A percentile compares a stretch with the other conserved stretches of the same genome.
phyloP scores from a whole-genome alignment of 2,888 invertebrate genomes.

The Gasteruption jaculator region DNA sequence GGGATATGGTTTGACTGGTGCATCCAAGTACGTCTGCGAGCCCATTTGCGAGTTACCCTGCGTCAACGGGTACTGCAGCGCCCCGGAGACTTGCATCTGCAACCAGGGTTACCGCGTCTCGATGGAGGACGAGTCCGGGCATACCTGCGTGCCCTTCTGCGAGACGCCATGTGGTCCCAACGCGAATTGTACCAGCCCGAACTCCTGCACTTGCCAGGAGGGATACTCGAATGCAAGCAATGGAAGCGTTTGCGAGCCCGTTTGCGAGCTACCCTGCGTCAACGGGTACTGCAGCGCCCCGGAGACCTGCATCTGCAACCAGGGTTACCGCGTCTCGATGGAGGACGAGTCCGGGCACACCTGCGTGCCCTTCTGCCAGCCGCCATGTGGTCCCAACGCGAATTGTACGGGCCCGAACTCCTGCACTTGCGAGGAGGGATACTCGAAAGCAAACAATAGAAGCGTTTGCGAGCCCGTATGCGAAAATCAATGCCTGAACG shows the following conservation, averaged over 20 bases:
- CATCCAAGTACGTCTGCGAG: constrained; percentile 32
- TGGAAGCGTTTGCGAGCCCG: constrained; percentile 25
- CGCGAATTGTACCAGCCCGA: constrained; percentile 16
- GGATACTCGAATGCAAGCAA: too few species aligned
- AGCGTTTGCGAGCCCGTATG: neutral
- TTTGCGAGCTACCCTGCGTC: constrained; percentile 33
- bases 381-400: too few species aligned
- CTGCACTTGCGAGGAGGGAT: constrained; percentile 51
- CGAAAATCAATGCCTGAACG: neutral
- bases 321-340: constrained; percentile 20
- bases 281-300: constrained; percentile 32
- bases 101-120: constrained; percentile 23
- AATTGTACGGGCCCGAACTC: constrained; percentile 51
- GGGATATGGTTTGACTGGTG: constrained; percentile 23
- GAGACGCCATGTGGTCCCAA: too few species aligned
- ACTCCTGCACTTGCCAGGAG: constrained; percentile 18
- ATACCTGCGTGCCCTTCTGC: too few species aligned
- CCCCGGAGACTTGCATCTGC: constrained; percentile 34
- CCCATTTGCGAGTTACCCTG: constrained; percentile 39
- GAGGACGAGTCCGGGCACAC: too few species aligned
- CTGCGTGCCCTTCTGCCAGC: neutral
- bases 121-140: neutral
- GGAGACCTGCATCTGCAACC: constrained; percentile 25
- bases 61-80: constrained; percentile 30
- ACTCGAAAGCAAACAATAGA: too few species aligned